Percentiles rank a stretch among this genome's conserved stretches.
These are phyloP conservation scores for Drosophila nasuta DNA, from an alignment of 1,140 invertebrate species.

Conservation along the genomic window DNA sequence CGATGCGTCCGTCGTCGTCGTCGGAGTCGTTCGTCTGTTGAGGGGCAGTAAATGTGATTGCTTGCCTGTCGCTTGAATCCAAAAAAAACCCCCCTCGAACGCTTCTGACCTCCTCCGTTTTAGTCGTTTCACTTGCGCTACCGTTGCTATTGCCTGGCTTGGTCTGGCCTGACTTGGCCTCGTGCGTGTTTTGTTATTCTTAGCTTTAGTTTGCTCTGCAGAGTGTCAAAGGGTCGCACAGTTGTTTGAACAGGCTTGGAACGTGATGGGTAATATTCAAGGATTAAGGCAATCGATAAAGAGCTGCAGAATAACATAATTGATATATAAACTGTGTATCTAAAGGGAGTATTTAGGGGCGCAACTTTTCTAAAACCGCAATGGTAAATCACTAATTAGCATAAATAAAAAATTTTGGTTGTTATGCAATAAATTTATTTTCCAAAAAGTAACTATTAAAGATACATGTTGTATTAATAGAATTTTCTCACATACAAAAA, in stretches of 20 bases:
- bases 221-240: background rate
- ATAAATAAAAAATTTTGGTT: too few species aligned
- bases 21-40: constrained; percentile 26
- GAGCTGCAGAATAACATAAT: too few species aligned
- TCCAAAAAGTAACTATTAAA: too few species aligned
- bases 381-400: too few species aligned
- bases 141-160: background rate
- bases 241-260: background rate
- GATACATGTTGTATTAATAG: too few species aligned
- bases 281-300: background rate
- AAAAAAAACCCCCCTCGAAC: background rate
- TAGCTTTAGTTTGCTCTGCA: constrained; percentile 14
- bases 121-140: background rate
- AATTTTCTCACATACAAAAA: too few species aligned
- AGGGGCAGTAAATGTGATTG: constrained; percentile 70
- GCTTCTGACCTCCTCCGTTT: background rate
- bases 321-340: too few species aligned
- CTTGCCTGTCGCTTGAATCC: constrained; percentile 18
- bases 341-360: too few species aligned
- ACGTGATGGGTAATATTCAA: background rate
- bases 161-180: constrained; percentile 19
- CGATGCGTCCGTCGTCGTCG: constrained; percentile 25
- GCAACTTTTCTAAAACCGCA: too few species aligned
- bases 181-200: constrained; percentile 47
- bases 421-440: too few species aligned